Base-by-base conservation (phyloP, 2,888 invertebrate species). In the Hydraecia micacea region DNA sequence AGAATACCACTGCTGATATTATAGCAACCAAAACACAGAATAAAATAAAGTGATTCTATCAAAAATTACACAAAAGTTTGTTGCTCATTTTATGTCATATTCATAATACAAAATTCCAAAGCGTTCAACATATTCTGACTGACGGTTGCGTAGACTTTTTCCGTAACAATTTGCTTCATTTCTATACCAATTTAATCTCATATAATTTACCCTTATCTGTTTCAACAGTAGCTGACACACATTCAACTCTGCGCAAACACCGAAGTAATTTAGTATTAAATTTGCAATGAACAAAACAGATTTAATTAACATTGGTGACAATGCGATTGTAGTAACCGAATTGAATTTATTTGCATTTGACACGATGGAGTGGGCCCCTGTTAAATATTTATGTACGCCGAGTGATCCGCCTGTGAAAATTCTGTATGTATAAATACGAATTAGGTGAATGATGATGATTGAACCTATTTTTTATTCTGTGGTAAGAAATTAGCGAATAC, bases 261-360 rank as follows among this genome's bases (percentile, higher is more conserved):
- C 18, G 75, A 78, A 58, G 73, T 76, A 80, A 83, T 88, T 86
- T 78, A 81, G 80, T 87, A 81, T 90, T 87, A 84, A 82, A 89
- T 88, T 88, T 86, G 82, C 87, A 87, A 86, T 88, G 86, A 85
- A 85, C 80, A 80, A 78, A 85, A 83, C 80, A 80, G 81, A 87
- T 86, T 90, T 86, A 91, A 90, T 91, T 90, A 89, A 83, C 86
- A 85, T 84, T 73, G 87, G 80, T 84, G 84, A 75, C 87, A 86
- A 86, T 88, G 82, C 74, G 87, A 87, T 86, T 86, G 83, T 87
- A 86, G 86, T 87, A 81, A 83, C 87, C 72, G 87, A 88, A 88
- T 88, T 81, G 85, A 90, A 87, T 90, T 86, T 90, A 90, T 90
- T 90, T 91, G 91, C 90, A 90, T 91, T 86, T 90, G 90, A 90